phyloP scores from a whole-genome alignment of 2,113 vertebrate genomes.

The Petrocephalus microphthalmus region DNA sequence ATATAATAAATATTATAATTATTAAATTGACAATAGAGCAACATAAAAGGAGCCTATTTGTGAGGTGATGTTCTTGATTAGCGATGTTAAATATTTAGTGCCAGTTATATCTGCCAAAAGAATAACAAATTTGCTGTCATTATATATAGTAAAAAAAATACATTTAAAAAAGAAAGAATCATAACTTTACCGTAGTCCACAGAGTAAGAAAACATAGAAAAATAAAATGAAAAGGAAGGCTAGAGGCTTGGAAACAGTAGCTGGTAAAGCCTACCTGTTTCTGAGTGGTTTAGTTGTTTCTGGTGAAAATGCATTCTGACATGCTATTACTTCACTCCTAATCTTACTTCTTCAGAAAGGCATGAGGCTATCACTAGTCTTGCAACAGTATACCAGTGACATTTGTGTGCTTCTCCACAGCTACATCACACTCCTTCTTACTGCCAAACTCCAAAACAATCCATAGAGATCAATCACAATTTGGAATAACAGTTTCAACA shows the following conservation, averaged over 20 bases:
- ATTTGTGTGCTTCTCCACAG: constrained; percentile 26
- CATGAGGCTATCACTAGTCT: constrained; percentile 11
- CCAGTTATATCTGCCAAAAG: background rate
- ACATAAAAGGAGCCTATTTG: background rate
- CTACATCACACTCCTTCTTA: constrained; percentile 2
- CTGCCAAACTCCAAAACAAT: background rate
- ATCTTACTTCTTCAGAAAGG: constrained; percentile 25
- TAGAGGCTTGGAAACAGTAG: background rate
- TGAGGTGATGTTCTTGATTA: background rate
- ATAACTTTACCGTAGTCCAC: background rate
- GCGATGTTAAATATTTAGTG: background rate
- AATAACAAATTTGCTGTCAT: background rate
- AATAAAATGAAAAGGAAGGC: background rate
- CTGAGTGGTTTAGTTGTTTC: background rate
- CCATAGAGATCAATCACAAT: background rate
- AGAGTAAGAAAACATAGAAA: background rate
- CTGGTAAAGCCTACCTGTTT: background rate
- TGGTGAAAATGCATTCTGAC: background rate
- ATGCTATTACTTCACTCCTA: background rate
- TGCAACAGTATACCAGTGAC: constrained; percentile 35
- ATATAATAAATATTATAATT: background rate
- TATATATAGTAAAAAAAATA: background rate
- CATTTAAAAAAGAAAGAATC: background rate
- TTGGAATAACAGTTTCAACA: background rate
- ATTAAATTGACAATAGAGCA: background rate